These are phyloP conservation scores for Yponomeuta sedellus DNA, from an alignment of 2,888 invertebrate genomes.

Conservation along the genomic window DNA sequence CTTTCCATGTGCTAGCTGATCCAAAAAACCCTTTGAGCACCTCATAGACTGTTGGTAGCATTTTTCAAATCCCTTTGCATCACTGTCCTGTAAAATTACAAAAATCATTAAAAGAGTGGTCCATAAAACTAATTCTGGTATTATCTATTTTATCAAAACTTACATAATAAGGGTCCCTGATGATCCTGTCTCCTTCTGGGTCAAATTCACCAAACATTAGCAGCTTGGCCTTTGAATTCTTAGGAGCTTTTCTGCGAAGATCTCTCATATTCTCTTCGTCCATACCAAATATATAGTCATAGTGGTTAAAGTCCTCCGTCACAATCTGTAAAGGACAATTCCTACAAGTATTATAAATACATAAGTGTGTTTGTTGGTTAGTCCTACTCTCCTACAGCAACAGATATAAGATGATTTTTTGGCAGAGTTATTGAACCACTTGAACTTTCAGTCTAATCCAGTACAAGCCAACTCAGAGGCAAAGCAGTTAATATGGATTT, in stretches of 20 bases:
- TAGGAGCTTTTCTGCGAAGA: constrained; percentile 79
- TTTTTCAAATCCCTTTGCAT: constrained; percentile 80
- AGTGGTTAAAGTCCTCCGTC: constrained; percentile 84
- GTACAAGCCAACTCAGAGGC: too few relatives aligned
- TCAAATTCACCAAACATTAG: constrained; percentile 92
- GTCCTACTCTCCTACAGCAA: too few relatives aligned
- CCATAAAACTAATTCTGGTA: constrained; percentile 15
- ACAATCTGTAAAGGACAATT: constrained; percentile 76
- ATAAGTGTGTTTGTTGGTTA: too few relatives aligned
- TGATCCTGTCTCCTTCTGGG: constrained; percentile 85
- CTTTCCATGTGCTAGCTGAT: constrained; percentile 37
- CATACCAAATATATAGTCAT: constrained; percentile 97
- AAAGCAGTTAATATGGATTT: too few relatives aligned
- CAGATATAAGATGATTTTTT: too few relatives aligned
- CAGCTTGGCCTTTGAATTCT: constrained; percentile 81
- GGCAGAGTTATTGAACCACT: too few relatives aligned
- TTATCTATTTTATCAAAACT: constrained; percentile 36
- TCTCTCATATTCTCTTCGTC: constrained; percentile 90
- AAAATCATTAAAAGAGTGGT: constrained; percentile 21
- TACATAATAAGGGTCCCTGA: constrained; percentile 95
- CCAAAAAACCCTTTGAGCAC: constrained; percentile 61
- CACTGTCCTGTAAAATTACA: constrained; percentile 74
- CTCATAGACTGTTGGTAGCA: constrained; percentile 65
- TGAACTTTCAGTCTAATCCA: too few relatives aligned
- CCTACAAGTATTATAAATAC: too few relatives aligned